A percentile compares a stretch with the other conserved stretches of the same genome.
These are phyloP conservation scores for Taurulus bubalis DNA, from an alignment of 2,113 vertebrate species.

Conservation along the genomic window DNA sequence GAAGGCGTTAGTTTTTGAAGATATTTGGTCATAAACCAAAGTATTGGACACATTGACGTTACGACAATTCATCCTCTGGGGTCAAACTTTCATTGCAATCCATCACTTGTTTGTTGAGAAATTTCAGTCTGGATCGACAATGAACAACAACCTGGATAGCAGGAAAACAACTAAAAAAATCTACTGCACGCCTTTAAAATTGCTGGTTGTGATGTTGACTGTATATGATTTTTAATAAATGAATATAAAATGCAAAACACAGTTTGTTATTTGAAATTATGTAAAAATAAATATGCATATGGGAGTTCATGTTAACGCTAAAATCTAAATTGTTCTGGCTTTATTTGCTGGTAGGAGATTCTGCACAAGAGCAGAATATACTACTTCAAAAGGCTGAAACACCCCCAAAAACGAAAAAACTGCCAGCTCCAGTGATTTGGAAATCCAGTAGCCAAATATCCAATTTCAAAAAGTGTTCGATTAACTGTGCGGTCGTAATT, in stretches of 20 bases:
- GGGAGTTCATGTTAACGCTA: background rate
- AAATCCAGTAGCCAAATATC: constrained; percentile 63
- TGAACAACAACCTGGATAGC: background rate
- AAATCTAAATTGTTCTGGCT: constrained; percentile 16
- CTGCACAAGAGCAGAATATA: constrained; percentile 49
- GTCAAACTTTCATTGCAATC: background rate
- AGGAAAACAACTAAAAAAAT: background rate
- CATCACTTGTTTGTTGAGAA: background rate
- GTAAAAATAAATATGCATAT: background rate
- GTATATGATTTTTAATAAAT: background rate
- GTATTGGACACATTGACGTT: background rate
- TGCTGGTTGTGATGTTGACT: background rate
- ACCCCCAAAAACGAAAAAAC: constrained; percentile 26
- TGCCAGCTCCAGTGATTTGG: constrained; percentile 58
- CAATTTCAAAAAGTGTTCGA: constrained; percentile 67
- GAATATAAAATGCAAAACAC: background rate
- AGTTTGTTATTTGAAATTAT: background rate
- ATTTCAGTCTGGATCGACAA: background rate
- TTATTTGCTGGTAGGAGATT: constrained; percentile 32
- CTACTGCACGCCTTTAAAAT: background rate
- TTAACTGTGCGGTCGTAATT: constrained; percentile 60
- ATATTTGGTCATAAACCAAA: background rate
- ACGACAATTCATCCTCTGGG: background rate
- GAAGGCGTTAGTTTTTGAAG: background rate
- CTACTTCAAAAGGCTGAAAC: constrained; percentile 61